phyloP scores from a whole-genome alignment of 1,140 invertebrate species.

The Propsilocerus akamusi region DNA sequence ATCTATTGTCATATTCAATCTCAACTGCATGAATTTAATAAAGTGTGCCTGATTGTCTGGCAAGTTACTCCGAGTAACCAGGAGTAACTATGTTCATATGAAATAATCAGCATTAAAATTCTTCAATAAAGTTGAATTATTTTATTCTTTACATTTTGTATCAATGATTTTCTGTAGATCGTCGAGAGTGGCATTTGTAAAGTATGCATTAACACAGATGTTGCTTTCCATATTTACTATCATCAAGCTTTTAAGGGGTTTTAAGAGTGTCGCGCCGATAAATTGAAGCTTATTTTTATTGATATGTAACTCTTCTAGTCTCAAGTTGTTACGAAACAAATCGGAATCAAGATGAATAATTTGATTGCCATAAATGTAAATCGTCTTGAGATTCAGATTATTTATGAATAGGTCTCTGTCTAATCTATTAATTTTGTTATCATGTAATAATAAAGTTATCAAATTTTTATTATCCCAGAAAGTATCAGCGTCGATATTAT shows the following conservation, averaged over 20 bases:
- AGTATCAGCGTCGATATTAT: not conserved
- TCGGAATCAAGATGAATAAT: not conserved
- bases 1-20: too few species aligned
- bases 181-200: too few species aligned
- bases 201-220: not conserved
- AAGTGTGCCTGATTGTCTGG: too few species aligned
- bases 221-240: not conserved
- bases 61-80: too few species aligned
- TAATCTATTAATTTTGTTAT: not conserved
- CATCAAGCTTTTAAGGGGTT: not conserved
- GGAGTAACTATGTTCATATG: too few species aligned
- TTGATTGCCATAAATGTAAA: not conserved
- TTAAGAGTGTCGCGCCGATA: not conserved
- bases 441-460: not conserved
- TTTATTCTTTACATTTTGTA: too few species aligned
- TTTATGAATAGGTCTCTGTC: not conserved
- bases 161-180: too few species aligned
- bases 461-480: not conserved
- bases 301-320: not conserved
- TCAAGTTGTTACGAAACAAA: not conserved
- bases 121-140: too few species aligned
- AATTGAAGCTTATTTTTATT: not conserved
- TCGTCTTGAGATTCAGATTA: not conserved
- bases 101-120: too few species aligned
- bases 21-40: too few species aligned